Evolutionary conservation across 2,888 invertebrate species (phyloP), one percentile per base, ranked within the genome.

Genomic region (Lasioglossum lativentre): DNA sequence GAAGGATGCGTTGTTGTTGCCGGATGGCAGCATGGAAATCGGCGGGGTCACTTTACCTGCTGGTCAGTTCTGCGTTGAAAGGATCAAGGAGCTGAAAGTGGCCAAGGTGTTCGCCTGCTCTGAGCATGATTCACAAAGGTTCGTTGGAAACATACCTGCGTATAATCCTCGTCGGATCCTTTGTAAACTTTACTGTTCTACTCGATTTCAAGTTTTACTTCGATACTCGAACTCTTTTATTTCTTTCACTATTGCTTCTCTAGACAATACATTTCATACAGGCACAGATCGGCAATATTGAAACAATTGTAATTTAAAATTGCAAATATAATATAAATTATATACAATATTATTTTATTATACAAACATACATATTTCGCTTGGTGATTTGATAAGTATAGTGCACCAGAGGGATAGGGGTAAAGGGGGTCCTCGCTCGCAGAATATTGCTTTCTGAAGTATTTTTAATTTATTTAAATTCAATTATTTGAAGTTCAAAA

Each of bases 61-160:
- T 93, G 95, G 92, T 93, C 96, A 94, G 83, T 95, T 95, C 86
- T 95, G 95, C 92, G 90, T 95, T 79, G 95, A 95, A 87, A 93
- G 93, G 84, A 92, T 95, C 83, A 92, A 93, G 83, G 95, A 95
- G 75, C 91, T 92, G 76, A 93, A 93, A 30, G 90, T 92, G n/a
- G 93, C 96, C 38, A 96, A 97, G 94, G 96, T 97, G 89, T 96
- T 97, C 89, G 96, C 96, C 6, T 97, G 97, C 93, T 95, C 96
- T 27, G 96, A 97, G 90, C 96, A 96, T 89, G 96, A 96, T 90
- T 95, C 95, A 5, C 92, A 93, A 85, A 93, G 92, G 95, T 95
- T 52, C 81, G 45, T 68, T 52, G 23, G 23, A 52, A 68, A 34
- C 19, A n/a, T 63, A 63, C 30, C 63, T 63, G 63, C 6, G 6